Evolutionary conservation across 2,888 invertebrate genomes (phyloP).

Genomic region (Dyspetes luteomarginatus): DNA sequence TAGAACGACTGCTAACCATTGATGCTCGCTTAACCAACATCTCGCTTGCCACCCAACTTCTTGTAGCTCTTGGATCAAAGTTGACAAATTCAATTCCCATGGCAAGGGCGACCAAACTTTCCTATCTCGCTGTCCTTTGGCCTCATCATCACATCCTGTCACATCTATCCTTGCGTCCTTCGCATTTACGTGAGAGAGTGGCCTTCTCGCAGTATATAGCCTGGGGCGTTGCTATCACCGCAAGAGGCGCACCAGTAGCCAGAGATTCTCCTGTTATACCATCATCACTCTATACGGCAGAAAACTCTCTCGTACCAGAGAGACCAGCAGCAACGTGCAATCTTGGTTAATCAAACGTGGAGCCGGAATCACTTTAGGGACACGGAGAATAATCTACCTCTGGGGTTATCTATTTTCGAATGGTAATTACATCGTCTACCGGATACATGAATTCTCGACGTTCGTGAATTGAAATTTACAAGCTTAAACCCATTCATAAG

Average conservation of each 20-base stretch:
- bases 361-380: constrained; percentile 21
- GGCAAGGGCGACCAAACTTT: constrained; percentile 19
- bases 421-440: constrained; percentile 7
- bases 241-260: constrained; percentile 10
- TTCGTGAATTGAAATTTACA: not conserved
- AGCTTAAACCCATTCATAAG: not conserved
- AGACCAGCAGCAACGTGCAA: constrained; percentile 52
- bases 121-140: constrained; percentile 16
- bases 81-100: constrained; percentile 77
- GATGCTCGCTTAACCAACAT: not conserved
- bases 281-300: not conserved
- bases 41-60: not conserved
- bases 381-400: constrained; percentile 13
- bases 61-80: constrained; percentile 72
- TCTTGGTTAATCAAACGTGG: constrained; percentile 71
- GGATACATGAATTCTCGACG: not conserved
- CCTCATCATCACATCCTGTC: constrained; percentile 24
- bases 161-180: constrained; percentile 7
- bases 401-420: constrained; percentile 19
- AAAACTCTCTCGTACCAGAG: constrained; percentile 18
- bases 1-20: not conserved
- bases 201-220: constrained; percentile 2
- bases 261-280: constrained; percentile 1
- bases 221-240: constrained; percentile 20
- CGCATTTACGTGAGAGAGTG: not conserved